These are phyloP conservation scores for Tetraodon nigroviridis DNA, from an alignment of 2,113 vertebrate genomes.

Conservation along the genomic window DNA sequence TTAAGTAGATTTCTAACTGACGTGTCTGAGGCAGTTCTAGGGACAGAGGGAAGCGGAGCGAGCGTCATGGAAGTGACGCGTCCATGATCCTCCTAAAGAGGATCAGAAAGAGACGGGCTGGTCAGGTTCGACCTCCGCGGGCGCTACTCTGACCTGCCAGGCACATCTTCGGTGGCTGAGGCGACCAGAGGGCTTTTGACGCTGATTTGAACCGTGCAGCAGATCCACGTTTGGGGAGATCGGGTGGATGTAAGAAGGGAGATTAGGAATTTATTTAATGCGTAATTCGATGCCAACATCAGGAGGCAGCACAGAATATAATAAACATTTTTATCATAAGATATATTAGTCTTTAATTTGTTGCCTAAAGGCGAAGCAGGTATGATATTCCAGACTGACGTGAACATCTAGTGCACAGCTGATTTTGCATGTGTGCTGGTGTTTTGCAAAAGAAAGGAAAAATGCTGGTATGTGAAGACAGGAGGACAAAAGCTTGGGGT, in stretches of 20 bases:
- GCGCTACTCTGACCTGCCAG: neutral
- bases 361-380: conserved; percentile 12
- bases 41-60: too few species aligned
- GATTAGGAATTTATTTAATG: too few species aligned
- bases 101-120: too few species aligned
- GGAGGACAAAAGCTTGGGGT: neutral
- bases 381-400: conserved; percentile 38
- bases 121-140: neutral
- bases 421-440: conserved; percentile 36
- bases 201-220: neutral
- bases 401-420: neutral
- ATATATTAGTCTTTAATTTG: too few species aligned
- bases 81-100: too few species aligned
- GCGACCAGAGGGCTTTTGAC: neutral
- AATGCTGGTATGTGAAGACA: conserved; percentile 13
- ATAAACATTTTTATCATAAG: too few species aligned
- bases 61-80: too few species aligned
- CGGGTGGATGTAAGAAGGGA: neutral
- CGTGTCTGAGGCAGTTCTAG: neutral
- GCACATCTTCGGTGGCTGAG: rapidly evolving
- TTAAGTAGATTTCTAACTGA: conserved; percentile 50
- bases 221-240: conserved; percentile 3
- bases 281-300: too few species aligned
- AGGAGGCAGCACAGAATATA: too few species aligned
- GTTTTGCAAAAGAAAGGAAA: conserved; percentile 18